A percentile compares a stretch with the other conserved stretches of the same genome.
phyloP scores from a whole-genome alignment of 2,113 vertebrate species.

The Ramphastos sulfuratus region DNA sequence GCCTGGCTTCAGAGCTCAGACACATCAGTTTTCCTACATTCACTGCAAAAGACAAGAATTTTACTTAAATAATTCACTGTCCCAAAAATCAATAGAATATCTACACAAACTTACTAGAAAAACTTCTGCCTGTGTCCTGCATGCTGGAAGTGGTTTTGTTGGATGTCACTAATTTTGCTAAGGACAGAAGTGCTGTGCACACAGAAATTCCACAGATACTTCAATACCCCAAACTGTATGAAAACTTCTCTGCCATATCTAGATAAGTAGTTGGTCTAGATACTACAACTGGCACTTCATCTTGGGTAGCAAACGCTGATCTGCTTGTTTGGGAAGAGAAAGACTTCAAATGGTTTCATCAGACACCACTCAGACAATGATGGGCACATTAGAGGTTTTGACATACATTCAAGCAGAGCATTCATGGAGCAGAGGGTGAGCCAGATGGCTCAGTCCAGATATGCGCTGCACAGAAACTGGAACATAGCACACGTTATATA shows the following conservation, averaged over 20 bases:
- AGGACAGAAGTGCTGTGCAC: not conserved
- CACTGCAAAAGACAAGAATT: not conserved
- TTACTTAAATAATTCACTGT: not conserved
- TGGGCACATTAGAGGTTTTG: not conserved
- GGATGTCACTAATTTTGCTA: not conserved
- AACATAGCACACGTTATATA: not conserved
- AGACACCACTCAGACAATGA: not conserved
- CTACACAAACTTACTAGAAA: not conserved
- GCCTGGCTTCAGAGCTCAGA: not conserved
- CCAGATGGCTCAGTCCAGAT: constrained; percentile 1
- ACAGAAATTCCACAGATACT: not conserved
- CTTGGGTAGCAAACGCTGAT: not conserved
- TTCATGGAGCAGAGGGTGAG: not conserved
- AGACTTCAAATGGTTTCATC: not conserved
- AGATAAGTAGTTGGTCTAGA: not conserved
- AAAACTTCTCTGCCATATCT: not conserved
- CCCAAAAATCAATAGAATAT: not conserved
- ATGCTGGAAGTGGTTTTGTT: not conserved
- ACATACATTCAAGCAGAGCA: not conserved
- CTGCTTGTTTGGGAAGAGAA: not conserved
- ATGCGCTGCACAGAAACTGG: not conserved
- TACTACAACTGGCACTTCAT: not conserved
- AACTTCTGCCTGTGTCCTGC: too few species aligned
- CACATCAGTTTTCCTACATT: not conserved
- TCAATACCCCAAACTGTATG: not conserved